These are phyloP conservation scores for Cephus runcator DNA, from an alignment of 2,888 invertebrate genomes.

Conservation along the genomic window DNA sequence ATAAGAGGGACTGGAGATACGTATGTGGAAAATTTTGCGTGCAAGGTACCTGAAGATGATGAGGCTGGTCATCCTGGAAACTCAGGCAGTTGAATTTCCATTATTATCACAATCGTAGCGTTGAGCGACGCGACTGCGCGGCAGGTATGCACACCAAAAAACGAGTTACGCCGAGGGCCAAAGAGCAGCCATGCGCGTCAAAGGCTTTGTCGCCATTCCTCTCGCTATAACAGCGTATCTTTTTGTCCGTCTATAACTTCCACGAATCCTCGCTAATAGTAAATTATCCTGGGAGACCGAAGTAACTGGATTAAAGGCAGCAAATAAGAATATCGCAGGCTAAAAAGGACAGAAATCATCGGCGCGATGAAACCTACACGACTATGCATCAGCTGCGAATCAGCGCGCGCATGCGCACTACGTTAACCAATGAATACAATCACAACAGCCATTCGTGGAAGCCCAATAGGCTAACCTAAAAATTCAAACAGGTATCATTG, in stretches of 20 bases:
- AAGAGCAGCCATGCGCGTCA: constrained; percentile 41
- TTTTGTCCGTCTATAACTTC: constrained; percentile 1
- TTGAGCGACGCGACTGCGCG: constrained; percentile 5
- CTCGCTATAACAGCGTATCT: constrained; percentile 17
- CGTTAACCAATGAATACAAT: neutral
- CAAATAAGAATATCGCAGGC: neutral
- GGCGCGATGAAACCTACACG: neutral
- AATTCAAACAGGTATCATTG: too few relatives aligned
- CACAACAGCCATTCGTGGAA: neutral
- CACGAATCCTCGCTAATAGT: constrained; percentile 2
- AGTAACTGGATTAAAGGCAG: neutral
- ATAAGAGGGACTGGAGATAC: neutral
- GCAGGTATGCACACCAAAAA: constrained; percentile 31
- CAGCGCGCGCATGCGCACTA: neutral
- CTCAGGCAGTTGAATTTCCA: neutral
- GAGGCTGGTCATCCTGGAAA: neutral
- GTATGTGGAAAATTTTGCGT: neutral
- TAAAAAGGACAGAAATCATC: neutral
- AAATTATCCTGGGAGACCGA: neutral
- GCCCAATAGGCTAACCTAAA: too few relatives aligned
- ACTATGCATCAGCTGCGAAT: neutral
- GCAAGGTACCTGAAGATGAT: neutral
- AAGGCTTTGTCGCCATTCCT: constrained; percentile 36
- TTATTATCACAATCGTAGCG: neutral
- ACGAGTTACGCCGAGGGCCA: constrained; percentile 27